Percentiles rank a stretch among this genome's conserved stretches.
Evolutionary conservation across 2,797 vertebrate genomes (phyloP).

Genomic region (Vireo griseus): DNA sequence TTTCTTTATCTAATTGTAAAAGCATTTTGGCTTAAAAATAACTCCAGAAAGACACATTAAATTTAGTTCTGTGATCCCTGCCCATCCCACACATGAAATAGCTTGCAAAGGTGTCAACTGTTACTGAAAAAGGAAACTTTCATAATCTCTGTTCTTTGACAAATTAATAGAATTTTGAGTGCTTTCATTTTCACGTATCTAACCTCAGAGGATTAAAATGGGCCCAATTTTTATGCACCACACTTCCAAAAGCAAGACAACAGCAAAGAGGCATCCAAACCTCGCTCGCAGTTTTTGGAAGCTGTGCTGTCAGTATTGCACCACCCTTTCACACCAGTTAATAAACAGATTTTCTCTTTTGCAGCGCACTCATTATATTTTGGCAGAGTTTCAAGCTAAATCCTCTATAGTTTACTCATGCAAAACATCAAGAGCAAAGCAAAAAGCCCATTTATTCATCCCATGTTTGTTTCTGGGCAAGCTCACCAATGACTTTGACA

Average conservation of each 20-base stretch:
- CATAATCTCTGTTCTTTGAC: background rate
- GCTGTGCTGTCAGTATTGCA: background rate
- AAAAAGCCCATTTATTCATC: background rate
- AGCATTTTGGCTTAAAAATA: background rate
- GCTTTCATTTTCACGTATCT: background rate
- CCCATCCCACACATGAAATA: background rate
- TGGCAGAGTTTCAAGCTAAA: background rate
- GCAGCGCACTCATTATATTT: background rate
- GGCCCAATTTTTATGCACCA: accelerated
- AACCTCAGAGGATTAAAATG: background rate
- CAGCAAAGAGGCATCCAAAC: background rate
- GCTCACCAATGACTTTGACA: background rate
- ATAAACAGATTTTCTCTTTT: background rate
- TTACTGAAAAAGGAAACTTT: background rate
- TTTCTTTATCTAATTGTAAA: background rate
- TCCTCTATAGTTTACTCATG: background rate
- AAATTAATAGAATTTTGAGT: background rate
- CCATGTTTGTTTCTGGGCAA: background rate
- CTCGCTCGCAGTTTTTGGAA: background rate
- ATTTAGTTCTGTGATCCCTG: background rate
- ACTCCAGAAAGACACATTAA: background rate
- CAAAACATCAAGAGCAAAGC: background rate
- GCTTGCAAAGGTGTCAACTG: background rate
- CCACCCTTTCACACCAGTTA: background rate
- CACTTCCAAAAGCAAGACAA: background rate